Evolutionary conservation across 2,888 invertebrate species (phyloP), one percentile per base, ranked within the genome.

Genomic region (Pachycephus smyrnensis): DNA sequence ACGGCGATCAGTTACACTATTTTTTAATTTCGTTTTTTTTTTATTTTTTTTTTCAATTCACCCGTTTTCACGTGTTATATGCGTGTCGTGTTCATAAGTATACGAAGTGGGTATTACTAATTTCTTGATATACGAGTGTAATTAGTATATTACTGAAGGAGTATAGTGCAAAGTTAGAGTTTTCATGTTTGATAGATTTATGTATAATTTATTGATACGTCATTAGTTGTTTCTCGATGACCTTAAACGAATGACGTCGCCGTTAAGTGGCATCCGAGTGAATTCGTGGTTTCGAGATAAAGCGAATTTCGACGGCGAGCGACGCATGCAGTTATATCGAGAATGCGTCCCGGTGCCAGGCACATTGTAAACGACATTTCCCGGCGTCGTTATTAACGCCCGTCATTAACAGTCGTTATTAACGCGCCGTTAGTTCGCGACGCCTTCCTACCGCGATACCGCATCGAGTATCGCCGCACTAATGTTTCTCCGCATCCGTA

Each of bases 381-480:
- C 84, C 84, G 82, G 84, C 82, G 80, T 55, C 71, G 23, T 31
- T 35, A 71, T 32, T 86, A 88, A 88, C 89, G 87, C 87, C 89
- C 88, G 89, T 90, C 85, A 87, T 87, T 86, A 86, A 84, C 84
- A 86, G 85, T 86, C 88, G 87, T 90, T 90, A 89, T 86, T 86
- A 88, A 89, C 87, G 87, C 88, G 85, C 88, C 86, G 88, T 85
- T 90, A 87, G 86, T 83, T 82, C 83, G 77, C 80, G 55, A 55
- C 55, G 55, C 55, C 23, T 55, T 55, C 55, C 55, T 55, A 55
- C 23, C 55, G 9, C 15, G 4, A 12, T 15, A 15, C 40, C 4
- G 12, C 40, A 6, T 15, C 40, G 40, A 15, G 40, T 40, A 40
- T 40, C 40, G 40, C 15, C 40, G 55, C 55, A 55, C 55, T 55